Conservation (phyloP, 2,888 invertebrate species). For the Dichetophora obliterata region DNA sequence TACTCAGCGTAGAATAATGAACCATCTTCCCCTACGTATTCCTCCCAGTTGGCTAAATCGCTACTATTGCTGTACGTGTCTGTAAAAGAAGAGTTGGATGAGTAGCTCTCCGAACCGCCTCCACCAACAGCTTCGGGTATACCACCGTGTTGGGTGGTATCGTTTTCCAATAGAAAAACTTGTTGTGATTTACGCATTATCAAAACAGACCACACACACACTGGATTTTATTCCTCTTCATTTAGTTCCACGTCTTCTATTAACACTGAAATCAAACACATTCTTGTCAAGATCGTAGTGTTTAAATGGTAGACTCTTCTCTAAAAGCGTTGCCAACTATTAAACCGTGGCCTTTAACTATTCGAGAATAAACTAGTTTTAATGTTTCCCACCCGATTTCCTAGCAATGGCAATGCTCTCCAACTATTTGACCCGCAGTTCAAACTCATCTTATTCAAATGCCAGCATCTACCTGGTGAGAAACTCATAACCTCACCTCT, state of each 20-base stretch:
- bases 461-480: slow-evolving; percentile 23
- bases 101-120: slow-evolving; percentile 60
- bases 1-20: slow-evolving; percentile 78
- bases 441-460: slow-evolving; percentile 31
- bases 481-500: slow-evolving; percentile 1
- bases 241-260: too few relatives aligned
- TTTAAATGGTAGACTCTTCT: not conserved
- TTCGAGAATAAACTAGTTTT: not conserved
- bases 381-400: not conserved
- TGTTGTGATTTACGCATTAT: slow-evolving; percentile 29
- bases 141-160: slow-evolving; percentile 2
- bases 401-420: slow-evolving; percentile 17
- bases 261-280: not conserved
- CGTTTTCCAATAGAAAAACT: not conserved
- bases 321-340: slow-evolving; percentile 16
- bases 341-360: not conserved
- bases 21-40: slow-evolving; percentile 70
- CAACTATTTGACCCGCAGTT: slow-evolving; percentile 15
- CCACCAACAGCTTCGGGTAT: slow-evolving; percentile 33
- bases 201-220: not conserved
- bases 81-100: slow-evolving; percentile 58
- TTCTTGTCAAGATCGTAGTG: not conserved
- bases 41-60: slow-evolving; percentile 65
- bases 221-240: not conserved
- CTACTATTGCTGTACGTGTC: slow-evolving; percentile 62